Evolutionary conservation across 64 coral and sea anemone genomes (phyloP).

Genomic region (Pachyseris speciosa): DNA sequence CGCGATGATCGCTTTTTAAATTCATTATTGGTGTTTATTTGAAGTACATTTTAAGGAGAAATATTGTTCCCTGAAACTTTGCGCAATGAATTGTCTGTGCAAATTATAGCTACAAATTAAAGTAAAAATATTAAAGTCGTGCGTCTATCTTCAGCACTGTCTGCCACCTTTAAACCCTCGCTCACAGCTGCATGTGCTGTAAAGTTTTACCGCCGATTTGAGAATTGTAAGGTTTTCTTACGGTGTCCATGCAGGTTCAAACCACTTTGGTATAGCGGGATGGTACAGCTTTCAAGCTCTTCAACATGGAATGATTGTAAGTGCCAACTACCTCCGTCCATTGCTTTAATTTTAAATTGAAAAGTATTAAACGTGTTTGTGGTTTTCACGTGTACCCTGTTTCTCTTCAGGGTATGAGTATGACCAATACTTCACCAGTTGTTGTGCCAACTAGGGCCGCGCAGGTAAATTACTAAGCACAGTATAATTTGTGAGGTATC

Average conservation of each 20-base stretch:
- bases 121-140: too few species aligned
- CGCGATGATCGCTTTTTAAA: neutral
- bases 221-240: neutral
- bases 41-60: too few species aligned
- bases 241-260: constrained; percentile 64
- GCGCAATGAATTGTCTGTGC: too few species aligned
- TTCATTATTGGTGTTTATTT: too few species aligned
- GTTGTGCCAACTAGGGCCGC: constrained; percentile 88
- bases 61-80: too few species aligned
- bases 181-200: too few species aligned
- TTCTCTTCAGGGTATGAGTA: constrained; percentile 81
- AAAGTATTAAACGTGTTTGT: neutral
- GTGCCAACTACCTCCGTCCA: neutral
- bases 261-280: constrained; percentile 97
- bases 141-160: too few species aligned
- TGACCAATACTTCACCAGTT: constrained; percentile 91
- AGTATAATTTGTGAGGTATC: too few species aligned
- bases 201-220: neutral
- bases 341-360: neutral
- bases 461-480: constrained; percentile 37
- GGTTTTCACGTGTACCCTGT: neutral
- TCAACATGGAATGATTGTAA: constrained; percentile 95
- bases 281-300: constrained; percentile 86
- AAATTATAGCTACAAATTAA: too few species aligned
- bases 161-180: too few species aligned